Base-by-base conservation (phyloP, 2,797 vertebrate genomes). In the Sphaeramia orbicularis region DNA sequence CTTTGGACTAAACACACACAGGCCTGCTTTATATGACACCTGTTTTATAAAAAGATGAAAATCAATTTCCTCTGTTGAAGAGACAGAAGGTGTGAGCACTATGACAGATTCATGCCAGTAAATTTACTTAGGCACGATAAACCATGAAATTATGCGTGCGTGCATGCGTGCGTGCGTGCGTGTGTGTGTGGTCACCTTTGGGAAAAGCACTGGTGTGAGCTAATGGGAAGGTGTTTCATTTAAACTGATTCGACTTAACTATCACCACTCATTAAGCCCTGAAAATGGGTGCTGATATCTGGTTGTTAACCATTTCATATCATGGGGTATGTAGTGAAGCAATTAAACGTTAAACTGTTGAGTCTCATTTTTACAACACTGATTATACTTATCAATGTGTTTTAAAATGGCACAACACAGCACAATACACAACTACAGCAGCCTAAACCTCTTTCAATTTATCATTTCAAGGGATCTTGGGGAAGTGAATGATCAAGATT, bases 61-160 rank as follows among this genome's bases (percentile, higher is more conserved):
- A 78, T 74, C 41, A 27, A 80, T 79, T 71, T 76, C 50, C 60
- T 68, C 38, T 49, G 48, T 66, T 15, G 49, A 56, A 19, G 41
- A 21, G 18, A 27, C 4, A 49, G 18, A 57, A 16, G 30, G 16
- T 58, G 43, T 30, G 43, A 71, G 52, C 50, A 21, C 42, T 50
- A 24, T 54, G 57, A 38, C 35, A 13, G 43, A 15, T 32, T 65
- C 6, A 2, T 30, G 30, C 66, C 52, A 19, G 27, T 53, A 59
- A 65, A 59, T 58, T 36, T 27, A 58, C 40, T 43, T 45, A 40
- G 10, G 60, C 15, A 38, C 18, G 19, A 58, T 51, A 15, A 76
- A 18, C 44, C n/a, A 24, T 15, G 30, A 56, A 30, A 71, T 32
- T 64, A 24, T 35, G 27, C 6, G 27, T 30, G 27, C 6, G 27